phyloP scores from a whole-genome alignment of 2,113 vertebrate genomes.

The Scolopax mira region DNA sequence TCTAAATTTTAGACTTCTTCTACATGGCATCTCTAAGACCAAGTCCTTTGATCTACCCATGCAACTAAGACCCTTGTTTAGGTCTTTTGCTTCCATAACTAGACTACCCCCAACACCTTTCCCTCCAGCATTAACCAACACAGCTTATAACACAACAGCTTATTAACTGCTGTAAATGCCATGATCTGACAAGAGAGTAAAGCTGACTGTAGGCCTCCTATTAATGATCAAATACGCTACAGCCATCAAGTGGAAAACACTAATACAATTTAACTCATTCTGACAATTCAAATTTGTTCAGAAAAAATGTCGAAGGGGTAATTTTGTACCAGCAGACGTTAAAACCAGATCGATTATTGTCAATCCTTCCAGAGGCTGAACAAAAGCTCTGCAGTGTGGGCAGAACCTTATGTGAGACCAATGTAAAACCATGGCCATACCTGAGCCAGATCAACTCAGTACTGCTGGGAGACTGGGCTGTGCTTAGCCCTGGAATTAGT shows the following conservation, averaged over 20 bases:
- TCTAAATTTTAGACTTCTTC: not conserved
- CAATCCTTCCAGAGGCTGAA: not conserved
- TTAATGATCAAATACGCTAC: not conserved
- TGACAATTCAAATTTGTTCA: not conserved
- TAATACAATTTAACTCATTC: not conserved
- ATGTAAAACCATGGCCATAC: not conserved
- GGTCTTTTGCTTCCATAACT: not conserved
- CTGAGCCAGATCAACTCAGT: not conserved
- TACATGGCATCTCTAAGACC: not conserved
- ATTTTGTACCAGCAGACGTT: not conserved
- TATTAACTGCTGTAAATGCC: not conserved
- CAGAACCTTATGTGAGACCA: not conserved
- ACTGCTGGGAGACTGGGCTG: not conserved
- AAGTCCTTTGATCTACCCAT: not conserved
- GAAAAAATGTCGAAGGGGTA: not conserved
- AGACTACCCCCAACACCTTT: not conserved
- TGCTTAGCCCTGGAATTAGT: not conserved
- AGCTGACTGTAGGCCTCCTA: not conserved
- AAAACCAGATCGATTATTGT: not conserved
- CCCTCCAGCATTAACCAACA: not conserved
- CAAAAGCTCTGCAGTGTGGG: not conserved
- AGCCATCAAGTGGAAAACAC: not conserved
- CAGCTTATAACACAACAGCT: not conserved
- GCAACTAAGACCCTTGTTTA: not conserved
- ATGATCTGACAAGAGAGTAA: not conserved